Percentiles rank a stretch among this genome's conserved stretches.
These are phyloP conservation scores for Rhodophaea formosa DNA, from an alignment of 2,888 invertebrate genomes.

Conservation along the genomic window DNA sequence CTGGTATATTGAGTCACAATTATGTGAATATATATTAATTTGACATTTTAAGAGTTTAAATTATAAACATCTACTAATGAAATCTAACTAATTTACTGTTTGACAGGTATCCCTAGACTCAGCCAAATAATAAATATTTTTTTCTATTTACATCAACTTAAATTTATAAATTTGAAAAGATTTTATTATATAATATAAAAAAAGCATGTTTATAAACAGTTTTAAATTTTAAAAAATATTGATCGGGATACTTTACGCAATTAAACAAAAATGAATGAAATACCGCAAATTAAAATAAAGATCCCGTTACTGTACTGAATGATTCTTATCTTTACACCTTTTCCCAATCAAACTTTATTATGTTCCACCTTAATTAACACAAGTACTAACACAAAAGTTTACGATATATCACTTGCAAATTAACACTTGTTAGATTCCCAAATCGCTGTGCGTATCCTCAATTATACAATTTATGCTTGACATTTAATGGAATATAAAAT, in stretches of 20 bases:
- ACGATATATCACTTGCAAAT: not conserved
- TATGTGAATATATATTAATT: too few species aligned
- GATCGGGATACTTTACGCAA: not conserved
- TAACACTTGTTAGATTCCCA: slow-evolving; percentile 1
- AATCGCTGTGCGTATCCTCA: slow-evolving; percentile 25
- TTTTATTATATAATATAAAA: too few species aligned
- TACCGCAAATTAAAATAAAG: not conserved
- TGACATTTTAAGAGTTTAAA: too few species aligned
- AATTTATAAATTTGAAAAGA: too few species aligned
- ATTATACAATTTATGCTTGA: slow-evolving; percentile 29
- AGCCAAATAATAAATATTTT: too few species aligned
- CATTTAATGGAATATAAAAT: slow-evolving; percentile 37
- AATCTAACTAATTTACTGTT: too few species aligned
- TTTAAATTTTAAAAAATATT: not conserved
- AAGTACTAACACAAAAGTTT: not conserved
- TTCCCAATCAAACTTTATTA: not conserved
- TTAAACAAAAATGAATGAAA: not conserved
- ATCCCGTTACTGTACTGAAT: not conserved
- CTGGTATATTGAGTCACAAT: too few species aligned
- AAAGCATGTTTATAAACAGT: too few species aligned
- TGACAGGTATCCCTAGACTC: too few species aligned
- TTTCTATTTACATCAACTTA: too few species aligned
- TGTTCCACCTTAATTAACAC: not conserved
- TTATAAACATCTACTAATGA: too few species aligned
- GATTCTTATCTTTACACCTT: not conserved